A percentile compares a stretch with the other conserved stretches of the same genome.
These are phyloP conservation scores for Platygyra sinensis DNA, from an alignment of 64 coral and sea anemone genomes.

Conservation along the genomic window DNA sequence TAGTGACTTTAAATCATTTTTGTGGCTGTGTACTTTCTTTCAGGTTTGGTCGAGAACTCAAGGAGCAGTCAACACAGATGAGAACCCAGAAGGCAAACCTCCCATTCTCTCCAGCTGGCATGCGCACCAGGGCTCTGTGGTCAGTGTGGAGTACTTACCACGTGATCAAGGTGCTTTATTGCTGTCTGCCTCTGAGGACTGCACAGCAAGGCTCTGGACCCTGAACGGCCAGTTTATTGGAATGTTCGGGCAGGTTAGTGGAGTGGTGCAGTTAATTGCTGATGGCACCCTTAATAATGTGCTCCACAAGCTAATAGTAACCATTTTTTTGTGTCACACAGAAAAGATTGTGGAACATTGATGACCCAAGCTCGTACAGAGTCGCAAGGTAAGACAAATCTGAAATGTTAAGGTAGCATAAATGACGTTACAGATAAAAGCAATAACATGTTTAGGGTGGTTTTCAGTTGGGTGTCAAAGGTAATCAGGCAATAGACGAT, in stretches of 20 bases:
- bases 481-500: too few relatives aligned
- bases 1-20: too few relatives aligned
- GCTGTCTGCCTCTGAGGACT: constrained; percentile 82
- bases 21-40: neutral
- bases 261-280: neutral
- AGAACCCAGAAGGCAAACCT: constrained; percentile 62
- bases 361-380: constrained; percentile 68
- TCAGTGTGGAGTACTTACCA: constrained; percentile 77
- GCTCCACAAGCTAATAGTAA: neutral
- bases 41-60: constrained; percentile 90
- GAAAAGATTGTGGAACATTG: constrained; percentile 73
- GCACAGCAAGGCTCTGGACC: constrained; percentile 90
- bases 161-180: constrained; percentile 53
- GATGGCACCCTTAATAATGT: too few relatives aligned
- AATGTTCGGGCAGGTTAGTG: constrained; percentile 96
- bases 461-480: too few relatives aligned
- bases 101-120: constrained; percentile 69
- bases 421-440: neutral
- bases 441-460: too few relatives aligned
- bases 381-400: constrained; percentile 57
- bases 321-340: constrained; percentile 32
- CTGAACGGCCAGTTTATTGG: constrained; percentile 68
- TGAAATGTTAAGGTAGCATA: neutral
- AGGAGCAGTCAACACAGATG: constrained; percentile 40
- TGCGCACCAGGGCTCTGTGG: constrained; percentile 72